Evolutionary conservation across 2,888 invertebrate species (phyloP).

Genomic region (Alviniconcha strummeri): DNA sequence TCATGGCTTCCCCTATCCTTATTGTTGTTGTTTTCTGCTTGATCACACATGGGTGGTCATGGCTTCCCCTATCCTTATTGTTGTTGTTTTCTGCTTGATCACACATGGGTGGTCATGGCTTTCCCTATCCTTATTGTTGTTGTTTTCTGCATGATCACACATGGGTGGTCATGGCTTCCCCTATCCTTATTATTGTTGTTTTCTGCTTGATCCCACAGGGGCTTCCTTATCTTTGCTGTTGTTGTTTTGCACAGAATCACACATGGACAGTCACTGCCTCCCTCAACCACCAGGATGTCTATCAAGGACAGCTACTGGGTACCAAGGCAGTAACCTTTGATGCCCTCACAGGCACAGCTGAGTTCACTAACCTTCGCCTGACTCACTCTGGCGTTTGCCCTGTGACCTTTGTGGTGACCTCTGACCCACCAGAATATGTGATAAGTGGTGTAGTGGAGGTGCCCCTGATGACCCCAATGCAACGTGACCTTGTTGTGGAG

Average conservation of each 20-base stretch:
- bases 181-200: too few relatives aligned
- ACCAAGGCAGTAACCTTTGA: conserved; percentile 29
- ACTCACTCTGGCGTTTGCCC: conserved; percentile 33
- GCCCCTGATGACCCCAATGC: conserved; percentile 27
- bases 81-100: too few relatives aligned
- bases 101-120: too few relatives aligned
- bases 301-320: conserved; percentile 36
- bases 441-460: conserved; percentile 29
- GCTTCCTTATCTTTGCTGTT: neutral
- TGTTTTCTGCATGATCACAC: too few relatives aligned
- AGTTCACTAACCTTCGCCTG: conserved; percentile 36
- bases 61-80: conserved; percentile 3
- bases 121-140: too few relatives aligned
- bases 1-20: neutral
- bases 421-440: conserved; percentile 36
- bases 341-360: conserved; percentile 30
- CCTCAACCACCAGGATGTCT: conserved; percentile 33
- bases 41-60: conserved; percentile 37
- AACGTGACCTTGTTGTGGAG: conserved; percentile 26
- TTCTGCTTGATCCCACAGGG: neutral
- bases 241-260: conserved; percentile 30
- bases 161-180: too few relatives aligned
- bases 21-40: neutral
- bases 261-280: conserved; percentile 39
- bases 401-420: conserved; percentile 32